A percentile compares a stretch with the other conserved stretches of the same genome.
Conservation (phyloP, 2,113 vertebrate species). For the Larimichthys crocea region DNA sequence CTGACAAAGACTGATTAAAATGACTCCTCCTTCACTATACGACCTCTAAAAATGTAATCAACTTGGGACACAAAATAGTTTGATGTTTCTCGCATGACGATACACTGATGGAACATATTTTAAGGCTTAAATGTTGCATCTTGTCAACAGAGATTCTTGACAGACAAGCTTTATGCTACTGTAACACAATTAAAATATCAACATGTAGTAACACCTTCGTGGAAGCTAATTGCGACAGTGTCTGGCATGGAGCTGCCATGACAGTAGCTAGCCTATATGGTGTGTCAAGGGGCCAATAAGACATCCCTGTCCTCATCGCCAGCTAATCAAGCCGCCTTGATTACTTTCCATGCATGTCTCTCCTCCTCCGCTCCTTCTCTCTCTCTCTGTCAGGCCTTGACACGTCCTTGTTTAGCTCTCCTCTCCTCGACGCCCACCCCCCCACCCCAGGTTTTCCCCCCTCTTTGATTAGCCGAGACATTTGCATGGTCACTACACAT, state of each 20-base stretch:
- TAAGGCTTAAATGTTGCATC: background rate
- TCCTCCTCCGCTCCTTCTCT: conserved; percentile 69
- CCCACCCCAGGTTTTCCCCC: conserved; percentile 72
- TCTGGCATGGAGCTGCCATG: conserved; percentile 64
- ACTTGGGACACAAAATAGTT: background rate
- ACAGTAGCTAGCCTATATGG: conserved; percentile 75
- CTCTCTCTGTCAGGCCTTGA: conserved; percentile 92
- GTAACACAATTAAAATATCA: conserved; percentile 66
- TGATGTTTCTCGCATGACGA: background rate
- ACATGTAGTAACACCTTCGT: conserved; percentile 53
- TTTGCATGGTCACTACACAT: conserved; percentile 99
- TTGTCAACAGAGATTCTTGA: conserved; percentile 30
- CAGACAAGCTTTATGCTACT: conserved; percentile 2
- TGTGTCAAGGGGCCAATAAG: conserved; percentile 91
- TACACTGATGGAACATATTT: background rate
- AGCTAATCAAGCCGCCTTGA: conserved; percentile 98
- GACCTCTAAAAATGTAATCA: conserved; percentile 34
- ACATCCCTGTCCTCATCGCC: conserved; percentile 90
- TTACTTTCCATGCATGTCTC: conserved; percentile 98
- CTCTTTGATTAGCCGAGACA: conserved; percentile 99
- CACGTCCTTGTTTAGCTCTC: conserved; percentile 99
- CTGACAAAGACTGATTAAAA: background rate
- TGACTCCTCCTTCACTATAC: background rate
- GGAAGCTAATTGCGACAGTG: conserved; percentile 70
- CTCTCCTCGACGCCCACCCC: conserved; percentile 83